Evolutionary conservation across 2,888 invertebrate genomes (phyloP).

Genomic region (Andrena minutula): DNA sequence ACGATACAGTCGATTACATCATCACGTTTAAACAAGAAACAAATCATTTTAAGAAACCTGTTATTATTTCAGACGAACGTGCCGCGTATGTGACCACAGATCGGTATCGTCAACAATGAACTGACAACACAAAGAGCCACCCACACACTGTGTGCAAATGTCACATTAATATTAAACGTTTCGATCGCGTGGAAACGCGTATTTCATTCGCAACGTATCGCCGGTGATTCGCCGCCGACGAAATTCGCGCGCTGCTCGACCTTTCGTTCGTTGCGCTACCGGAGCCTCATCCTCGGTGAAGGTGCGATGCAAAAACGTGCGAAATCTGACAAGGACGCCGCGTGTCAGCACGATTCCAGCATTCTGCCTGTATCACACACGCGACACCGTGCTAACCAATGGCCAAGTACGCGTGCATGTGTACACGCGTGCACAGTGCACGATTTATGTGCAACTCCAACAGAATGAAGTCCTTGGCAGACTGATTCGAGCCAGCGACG

Average conservation of each 20-base stretch:
- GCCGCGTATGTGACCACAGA: background rate
- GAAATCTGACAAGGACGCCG: constrained; percentile 44
- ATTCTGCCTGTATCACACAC: constrained; percentile 35
- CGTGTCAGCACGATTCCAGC: constrained; percentile 30
- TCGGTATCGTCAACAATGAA: background rate
- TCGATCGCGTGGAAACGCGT: constrained; percentile 1
- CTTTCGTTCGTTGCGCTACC: background rate
- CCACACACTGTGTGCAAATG: constrained; percentile 16
- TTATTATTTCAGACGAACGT: background rate
- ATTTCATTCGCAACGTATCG: background rate
- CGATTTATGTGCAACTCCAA: constrained; percentile 44
- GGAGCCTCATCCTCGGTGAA: constrained; percentile 13
- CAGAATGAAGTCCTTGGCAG: constrained; percentile 51
- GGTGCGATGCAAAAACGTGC: constrained; percentile 34
- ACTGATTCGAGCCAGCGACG: constrained; percentile 23
- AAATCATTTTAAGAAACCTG: background rate
- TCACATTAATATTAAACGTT: constrained; percentile 11
- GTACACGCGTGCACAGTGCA: no score
- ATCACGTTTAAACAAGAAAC: background rate
- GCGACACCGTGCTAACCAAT: constrained; percentile 29
- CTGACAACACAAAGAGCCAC: constrained; percentile 2
- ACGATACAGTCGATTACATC: background rate
- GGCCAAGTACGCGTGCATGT: background rate
- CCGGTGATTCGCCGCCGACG: background rate
- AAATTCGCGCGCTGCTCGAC: constrained; percentile 11